Percentiles rank a stretch among this genome's conserved stretches.
These are phyloP conservation scores for Melanogrammus aeglefinus DNA, from an alignment of 2,797 vertebrate species.

Conservation along the genomic window DNA sequence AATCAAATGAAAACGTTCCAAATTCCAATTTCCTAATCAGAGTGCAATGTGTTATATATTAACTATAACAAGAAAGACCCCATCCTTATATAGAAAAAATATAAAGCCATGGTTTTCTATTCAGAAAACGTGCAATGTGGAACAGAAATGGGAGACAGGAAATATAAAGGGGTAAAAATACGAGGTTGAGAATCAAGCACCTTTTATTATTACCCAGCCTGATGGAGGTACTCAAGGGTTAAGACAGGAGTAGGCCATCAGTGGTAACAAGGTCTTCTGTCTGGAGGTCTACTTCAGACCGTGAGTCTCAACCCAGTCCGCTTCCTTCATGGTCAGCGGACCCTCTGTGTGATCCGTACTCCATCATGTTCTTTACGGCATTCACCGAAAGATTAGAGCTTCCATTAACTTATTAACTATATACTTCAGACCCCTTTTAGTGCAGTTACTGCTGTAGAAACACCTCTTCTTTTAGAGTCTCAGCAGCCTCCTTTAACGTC, in stretches of 20 bases:
- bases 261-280: background rate
- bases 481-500: background rate
- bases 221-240: background rate
- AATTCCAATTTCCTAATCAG: background rate
- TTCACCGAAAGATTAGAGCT: background rate
- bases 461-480: background rate
- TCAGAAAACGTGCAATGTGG: background rate
- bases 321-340: background rate
- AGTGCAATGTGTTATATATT: background rate
- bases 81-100: background rate
- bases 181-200: background rate
- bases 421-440: background rate
- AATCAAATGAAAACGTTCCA: background rate
- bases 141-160: background rate
- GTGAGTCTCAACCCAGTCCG: background rate
- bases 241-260: background rate
- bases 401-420: background rate
- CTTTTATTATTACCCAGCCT: background rate
- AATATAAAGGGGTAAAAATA: background rate
- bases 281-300: background rate
- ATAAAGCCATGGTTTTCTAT: background rate
- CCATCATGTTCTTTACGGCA: background rate
- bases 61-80: background rate
- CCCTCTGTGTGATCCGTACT: background rate
- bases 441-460: background rate